Evolutionary conservation across 2,888 invertebrate species (phyloP), one percentile per base, ranked within the genome.

Genomic region (Drosophila cognata): DNA sequence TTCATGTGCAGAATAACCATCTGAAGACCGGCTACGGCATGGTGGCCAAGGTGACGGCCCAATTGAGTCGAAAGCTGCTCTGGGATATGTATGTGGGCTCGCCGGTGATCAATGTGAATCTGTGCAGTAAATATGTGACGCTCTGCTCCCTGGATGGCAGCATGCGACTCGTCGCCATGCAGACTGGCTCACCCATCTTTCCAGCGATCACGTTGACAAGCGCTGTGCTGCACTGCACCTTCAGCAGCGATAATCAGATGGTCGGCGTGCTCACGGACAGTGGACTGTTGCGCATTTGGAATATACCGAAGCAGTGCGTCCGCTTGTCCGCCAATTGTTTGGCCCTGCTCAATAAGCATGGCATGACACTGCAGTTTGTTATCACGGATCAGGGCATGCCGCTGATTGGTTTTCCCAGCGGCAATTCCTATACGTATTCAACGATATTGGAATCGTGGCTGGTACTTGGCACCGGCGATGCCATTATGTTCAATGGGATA

Each of bases 381-480:
- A 79, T 93, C 91, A 87, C 96, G 18, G 96, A 97, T 74, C 95
- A 96, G 74, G 97, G 97, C 33, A 95, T 96, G 91, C 98, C 98
- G 0, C 94, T 98, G 91, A 94, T 99, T 77, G 95, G 96, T n/a
- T 94, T 98, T 41, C 96, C 96, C 36, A 97, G 96, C 91, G 97
- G 97, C 31, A 96, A 96, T 91, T 96, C 97, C 3, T 98, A 96
- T 91, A 96, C 97, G 68, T 98, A 96, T 92, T 96, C 96, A 82
- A 94, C 95, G 79, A 96, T 96, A 89, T 94, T 98, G 89, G 95
- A 95, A 88, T 94, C 96, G 7, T 96, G 97, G 98, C 78, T 94
- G 91, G 87, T 92, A 83, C 76, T 94, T 90, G 94, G 94, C 92
- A 94, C 94, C 28, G 92, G 94, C 66, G 95, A 95, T 92, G 94